Percentiles rank a stretch among this genome's conserved stretches.
These are phyloP conservation scores for Brachymystax lenok DNA, from an alignment of 2,797 vertebrate genomes.

Conservation along the genomic window DNA sequence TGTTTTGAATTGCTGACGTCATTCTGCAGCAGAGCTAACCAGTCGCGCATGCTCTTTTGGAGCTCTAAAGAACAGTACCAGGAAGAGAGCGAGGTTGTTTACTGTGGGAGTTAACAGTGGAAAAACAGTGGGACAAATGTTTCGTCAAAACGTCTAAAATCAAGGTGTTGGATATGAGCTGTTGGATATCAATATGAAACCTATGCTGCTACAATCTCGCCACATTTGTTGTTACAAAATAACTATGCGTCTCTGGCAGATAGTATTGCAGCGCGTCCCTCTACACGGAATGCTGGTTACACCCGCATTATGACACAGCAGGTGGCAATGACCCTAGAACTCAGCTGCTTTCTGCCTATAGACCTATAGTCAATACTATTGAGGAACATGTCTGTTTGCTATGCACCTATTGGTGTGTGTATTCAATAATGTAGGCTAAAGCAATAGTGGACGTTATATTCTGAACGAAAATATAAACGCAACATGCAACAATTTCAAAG, in stretches of 20 bases:
- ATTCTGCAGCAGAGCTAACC: constrained; percentile 44
- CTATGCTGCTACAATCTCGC: neutral
- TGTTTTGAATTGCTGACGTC: constrained; percentile 60
- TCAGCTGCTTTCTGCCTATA: too few species aligned
- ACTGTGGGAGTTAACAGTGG: neutral
- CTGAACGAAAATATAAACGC: too few species aligned
- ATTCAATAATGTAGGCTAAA: too few species aligned
- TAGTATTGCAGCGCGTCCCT: too few species aligned
- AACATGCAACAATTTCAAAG: too few species aligned
- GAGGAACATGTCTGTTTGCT: too few species aligned
- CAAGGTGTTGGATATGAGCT: neutral
- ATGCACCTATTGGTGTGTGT: too few species aligned
- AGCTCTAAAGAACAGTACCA: neutral
- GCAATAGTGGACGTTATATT: too few species aligned
- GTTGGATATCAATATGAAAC: neutral
- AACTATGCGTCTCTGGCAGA: too few species aligned
- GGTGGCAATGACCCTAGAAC: neutral
- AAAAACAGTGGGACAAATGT: neutral
- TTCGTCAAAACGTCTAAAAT: neutral
- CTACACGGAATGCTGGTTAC: too few species aligned
- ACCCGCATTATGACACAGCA: too few species aligned
- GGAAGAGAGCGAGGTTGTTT: constrained; percentile 19
- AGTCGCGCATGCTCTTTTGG: constrained; percentile 59
- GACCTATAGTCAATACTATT: too few species aligned
- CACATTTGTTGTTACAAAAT: neutral